Evolutionary conservation across 2,888 invertebrate genomes (phyloP).

Genomic region (Listrodromus nycthemerus): DNA sequence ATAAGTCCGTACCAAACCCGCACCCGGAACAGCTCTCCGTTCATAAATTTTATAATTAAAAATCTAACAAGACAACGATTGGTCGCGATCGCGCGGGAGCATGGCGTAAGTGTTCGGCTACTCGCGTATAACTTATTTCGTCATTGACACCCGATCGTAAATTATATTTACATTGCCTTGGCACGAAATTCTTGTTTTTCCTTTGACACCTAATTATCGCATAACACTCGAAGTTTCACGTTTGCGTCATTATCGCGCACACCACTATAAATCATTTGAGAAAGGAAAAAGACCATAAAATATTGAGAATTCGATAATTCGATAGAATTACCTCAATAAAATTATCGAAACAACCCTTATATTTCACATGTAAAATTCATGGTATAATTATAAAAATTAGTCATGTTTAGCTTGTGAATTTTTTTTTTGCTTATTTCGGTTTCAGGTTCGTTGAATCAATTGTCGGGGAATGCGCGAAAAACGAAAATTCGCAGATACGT

Average conservation of each 20-base stretch:
- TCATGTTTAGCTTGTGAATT: background rate
- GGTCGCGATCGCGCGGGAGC: slow-evolving; percentile 35
- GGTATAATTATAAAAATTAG: background rate
- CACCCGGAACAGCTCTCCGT: slow-evolving; percentile 46
- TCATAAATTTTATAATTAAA: slow-evolving; percentile 67
- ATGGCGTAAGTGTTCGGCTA: slow-evolving; percentile 21
- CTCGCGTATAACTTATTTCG: slow-evolving; percentile 4
- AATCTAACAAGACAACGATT: slow-evolving; percentile 51
- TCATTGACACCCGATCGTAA: slow-evolving; percentile 43
- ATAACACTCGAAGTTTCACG: background rate
- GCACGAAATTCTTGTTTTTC: slow-evolving; percentile 39
- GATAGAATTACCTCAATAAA: background rate
- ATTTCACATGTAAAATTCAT: background rate
- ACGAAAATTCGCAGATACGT: slow-evolving; percentile 24
- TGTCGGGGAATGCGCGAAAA: background rate
- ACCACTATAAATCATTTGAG: background rate
- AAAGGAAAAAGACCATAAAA: background rate
- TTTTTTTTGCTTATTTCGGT: background rate
- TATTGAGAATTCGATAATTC: too few relatives aligned
- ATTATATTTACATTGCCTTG: slow-evolving; percentile 26
- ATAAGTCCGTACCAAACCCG: background rate
- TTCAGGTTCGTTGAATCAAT: background rate
- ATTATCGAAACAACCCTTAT: too few relatives aligned
- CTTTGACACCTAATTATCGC: slow-evolving; percentile 39
- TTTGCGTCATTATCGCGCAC: background rate